A percentile compares a stretch with the other conserved stretches of the same genome.
Conservation (phyloP, 1,140 invertebrate genomes). For the Leptestheria dahalacensis region DNA sequence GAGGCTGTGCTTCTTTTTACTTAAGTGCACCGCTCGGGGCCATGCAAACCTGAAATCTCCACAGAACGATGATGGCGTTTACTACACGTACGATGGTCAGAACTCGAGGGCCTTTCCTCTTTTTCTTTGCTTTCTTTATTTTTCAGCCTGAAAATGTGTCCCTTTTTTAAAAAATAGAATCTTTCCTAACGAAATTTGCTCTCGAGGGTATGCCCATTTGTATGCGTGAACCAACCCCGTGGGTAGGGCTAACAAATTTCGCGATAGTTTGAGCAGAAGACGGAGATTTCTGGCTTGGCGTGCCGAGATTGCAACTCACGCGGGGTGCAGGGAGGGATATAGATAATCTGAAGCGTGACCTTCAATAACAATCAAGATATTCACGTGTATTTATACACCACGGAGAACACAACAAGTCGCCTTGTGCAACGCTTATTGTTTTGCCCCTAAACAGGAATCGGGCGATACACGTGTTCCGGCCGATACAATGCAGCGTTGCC, state of each 20-base stretch:
- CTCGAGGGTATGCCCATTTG: not conserved
- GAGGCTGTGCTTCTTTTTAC: not conserved
- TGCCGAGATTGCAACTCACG: too few species aligned
- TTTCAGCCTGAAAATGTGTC: not conserved
- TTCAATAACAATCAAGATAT: not conserved
- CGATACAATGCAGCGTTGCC: too few species aligned
- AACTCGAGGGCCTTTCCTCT: not conserved
- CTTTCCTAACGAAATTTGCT: not conserved
- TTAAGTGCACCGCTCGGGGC: not conserved
- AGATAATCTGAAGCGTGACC: not conserved
- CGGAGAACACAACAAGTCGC: not conserved
- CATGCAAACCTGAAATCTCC: not conserved
- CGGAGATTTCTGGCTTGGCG: too few species aligned
- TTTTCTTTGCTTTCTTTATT: not conserved
- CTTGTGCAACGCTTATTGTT: not conserved
- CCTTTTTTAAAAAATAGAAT: not conserved
- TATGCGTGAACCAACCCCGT: too few species aligned
- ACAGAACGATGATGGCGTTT: not conserved
- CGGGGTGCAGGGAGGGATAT: not conserved
- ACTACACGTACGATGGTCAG: not conserved
- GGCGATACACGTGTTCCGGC: not conserved
- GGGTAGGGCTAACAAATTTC: too few species aligned
- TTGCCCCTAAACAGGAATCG: not conserved
- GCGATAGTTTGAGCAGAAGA: not conserved
- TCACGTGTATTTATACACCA: not conserved